Conservation (phyloP, 2,113 vertebrate genomes). For the Rattus norvegicus region DNA sequence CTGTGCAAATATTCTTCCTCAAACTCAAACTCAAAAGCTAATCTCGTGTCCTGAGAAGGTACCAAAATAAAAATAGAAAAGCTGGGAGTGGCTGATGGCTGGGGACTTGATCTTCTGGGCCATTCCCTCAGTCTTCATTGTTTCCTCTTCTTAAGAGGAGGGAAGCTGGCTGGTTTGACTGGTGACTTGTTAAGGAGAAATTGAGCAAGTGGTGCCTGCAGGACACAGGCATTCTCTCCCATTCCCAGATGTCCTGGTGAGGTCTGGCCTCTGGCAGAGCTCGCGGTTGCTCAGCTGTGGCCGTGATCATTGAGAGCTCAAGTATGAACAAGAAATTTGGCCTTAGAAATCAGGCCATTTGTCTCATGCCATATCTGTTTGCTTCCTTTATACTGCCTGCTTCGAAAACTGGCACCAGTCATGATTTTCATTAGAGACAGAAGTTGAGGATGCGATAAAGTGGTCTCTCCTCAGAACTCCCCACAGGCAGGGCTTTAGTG, state of each 20-base stretch:
- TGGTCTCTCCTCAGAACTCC: background rate
- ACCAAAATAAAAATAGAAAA: conserved; percentile 23
- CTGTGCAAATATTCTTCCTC: background rate
- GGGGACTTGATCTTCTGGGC: background rate
- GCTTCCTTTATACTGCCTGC: background rate
- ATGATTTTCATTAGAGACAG: background rate
- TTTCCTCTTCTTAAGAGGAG: background rate
- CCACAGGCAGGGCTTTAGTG: background rate
- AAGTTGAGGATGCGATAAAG: background rate
- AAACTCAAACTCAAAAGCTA: background rate
- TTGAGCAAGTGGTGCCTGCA: conserved; percentile 44
- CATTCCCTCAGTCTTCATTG: background rate
- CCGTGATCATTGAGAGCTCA: background rate
- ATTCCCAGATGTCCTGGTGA: conserved; percentile 41
- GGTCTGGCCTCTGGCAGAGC: background rate
- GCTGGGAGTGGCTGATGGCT: background rate
- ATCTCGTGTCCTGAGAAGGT: background rate
- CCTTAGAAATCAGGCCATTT: background rate
- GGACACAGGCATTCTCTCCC: conserved; percentile 5
- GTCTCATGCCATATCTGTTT: conserved; percentile 37
- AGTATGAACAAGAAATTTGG: background rate
- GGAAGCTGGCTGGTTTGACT: background rate
- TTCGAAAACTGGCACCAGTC: conserved; percentile 40
- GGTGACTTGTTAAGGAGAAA: background rate
- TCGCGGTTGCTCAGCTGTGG: background rate